Evolutionary conservation across 64 coral and sea anemone genomes (phyloP).

Genomic region (Stichodactyla mertensii): DNA sequence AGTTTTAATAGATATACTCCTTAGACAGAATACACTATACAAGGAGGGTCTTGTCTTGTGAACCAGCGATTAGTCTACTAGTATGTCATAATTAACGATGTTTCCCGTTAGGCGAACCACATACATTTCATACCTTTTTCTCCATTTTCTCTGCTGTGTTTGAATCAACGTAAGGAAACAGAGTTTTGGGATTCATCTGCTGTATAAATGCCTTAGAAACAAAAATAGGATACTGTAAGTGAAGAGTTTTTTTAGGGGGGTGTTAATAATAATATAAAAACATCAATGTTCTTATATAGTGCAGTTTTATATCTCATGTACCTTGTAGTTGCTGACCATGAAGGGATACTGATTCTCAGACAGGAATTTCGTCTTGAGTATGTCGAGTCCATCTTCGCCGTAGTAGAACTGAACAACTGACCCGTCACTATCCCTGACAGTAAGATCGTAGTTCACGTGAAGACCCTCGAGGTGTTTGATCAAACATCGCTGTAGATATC

Average conservation of each 20-base stretch:
- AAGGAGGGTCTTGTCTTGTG: no score
- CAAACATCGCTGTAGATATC: conserved; percentile 95
- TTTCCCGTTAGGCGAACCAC: not conserved
- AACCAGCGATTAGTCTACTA: no score
- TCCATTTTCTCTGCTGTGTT: conserved; percentile 60
- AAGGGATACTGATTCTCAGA: conserved; percentile 92
- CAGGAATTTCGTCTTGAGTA: conserved; percentile 78
- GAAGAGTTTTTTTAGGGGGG: no score
- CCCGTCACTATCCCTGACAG: conserved; percentile 90
- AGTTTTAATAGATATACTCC: no score
- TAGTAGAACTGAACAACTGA: conserved; percentile 97
- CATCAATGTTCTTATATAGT: not conserved
- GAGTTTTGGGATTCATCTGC: conserved; percentile 49
- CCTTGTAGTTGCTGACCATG: conserved; percentile 80
- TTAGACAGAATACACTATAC: no score
- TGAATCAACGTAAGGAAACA: conserved; percentile 62
- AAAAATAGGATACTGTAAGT: not conserved
- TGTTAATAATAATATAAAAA: no score
- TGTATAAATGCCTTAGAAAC: conserved; percentile 60
- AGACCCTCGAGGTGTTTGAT: conserved; percentile 94
- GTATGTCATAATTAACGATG: no score
- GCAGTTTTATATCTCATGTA: conserved; percentile 5
- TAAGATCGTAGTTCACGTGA: conserved; percentile 81
- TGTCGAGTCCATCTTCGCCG: conserved; percentile 92
- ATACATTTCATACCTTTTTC: conserved; percentile 42